Base-by-base conservation (phyloP, 2,797 vertebrate species). In the Epinephelus malabaricus region DNA sequence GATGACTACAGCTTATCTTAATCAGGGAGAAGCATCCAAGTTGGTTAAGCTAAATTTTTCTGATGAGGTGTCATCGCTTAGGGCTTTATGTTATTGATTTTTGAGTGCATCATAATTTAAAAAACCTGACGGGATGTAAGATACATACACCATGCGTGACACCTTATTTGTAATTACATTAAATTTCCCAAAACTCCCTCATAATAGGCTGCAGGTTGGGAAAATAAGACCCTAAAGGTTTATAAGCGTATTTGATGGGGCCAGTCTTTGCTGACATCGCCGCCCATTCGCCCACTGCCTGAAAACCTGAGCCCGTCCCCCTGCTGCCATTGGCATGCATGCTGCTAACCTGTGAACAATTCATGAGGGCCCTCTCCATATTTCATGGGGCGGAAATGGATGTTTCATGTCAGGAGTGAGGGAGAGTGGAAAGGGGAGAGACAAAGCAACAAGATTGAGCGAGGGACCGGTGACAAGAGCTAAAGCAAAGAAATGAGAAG, bases 381-480 rank as follows among this genome's bases (percentile, higher is more conserved):
- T 95, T 94, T 95, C 92, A 95, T 95, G 88, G 69, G 71, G 38
- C 72, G 64, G 90, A 94, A 94, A 95, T 94, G 89, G 93, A 93
- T 92, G 92, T 92, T 93, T 93, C 90, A 64, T 95, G 93, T 94
- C 84, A 83, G 77, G 73, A 83, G 83, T 54, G 75, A 89, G 76
- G 68, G 82, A 83, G 79, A 71, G 78, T 58, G 60, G 68, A 79
- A 81, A 80, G 56, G 62, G 74, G 55, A 65, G 69, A 84, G 77
- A 79, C 75, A 80, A 90, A 86, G 69, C 70, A 77, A 82, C 74
- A 55, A 69, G 74, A 92, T 23, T 60, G 64, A 86, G 82, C 14
- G 43, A 65, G 34, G 47, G 61, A 38, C 49, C 7, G 30, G 74
- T 70, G 78, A 83, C 79, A 53, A 69, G 60, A 85, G 60, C 23